Evolutionary conservation across 2,113 vertebrate genomes (phyloP), one percentile per base, ranked within the genome.

Genomic region (Bubo scandiacus): DNA sequence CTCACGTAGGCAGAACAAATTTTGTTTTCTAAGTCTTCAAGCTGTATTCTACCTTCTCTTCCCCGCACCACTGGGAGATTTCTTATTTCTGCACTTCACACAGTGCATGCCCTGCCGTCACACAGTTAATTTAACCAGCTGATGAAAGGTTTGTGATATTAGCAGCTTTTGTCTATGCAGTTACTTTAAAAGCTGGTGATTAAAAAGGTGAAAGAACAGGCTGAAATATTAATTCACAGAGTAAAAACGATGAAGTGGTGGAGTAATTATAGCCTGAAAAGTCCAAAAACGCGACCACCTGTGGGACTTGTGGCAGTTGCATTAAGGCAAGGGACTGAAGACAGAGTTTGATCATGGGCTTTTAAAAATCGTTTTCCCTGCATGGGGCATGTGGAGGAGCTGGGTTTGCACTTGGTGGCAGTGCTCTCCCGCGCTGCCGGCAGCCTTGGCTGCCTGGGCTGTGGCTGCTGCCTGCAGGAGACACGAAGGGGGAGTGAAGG

Each of bases 331-430:
- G 15, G 3, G 25, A n/a, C 45, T 54, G 55, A 84, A 82, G 45
- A 73, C 16, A 29, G 9, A 3, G 26, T 59, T 54, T 65, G 32
- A 55, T 58, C 11, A 61, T 16, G 12, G 30, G 34, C 21, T 94
- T 91, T 72, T 14, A 62, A 45, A 71, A 57, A 22, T 15, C 0
- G 0, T 61, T 77, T 63, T 83, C 9, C 15, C n/a, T 74, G 36
- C 43, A 55, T 1, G 1, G 42, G 47, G n/a, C 19, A 32, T 91
- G 81, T 0, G 36, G 45, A 85, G 74, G 34, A 90, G 23, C 66
- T 59, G 52, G 20, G 34, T 93, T 90, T 95, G 95, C 97, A 90
- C 96, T 97, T 97, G 96, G 93, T 97, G 97, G 97, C 97, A 97
- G 93, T 95, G 92, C 96, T 95, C 74, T 91, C 88, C 90, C 65